phyloP scores from a whole-genome alignment of 2,797 vertebrate species.

The Siniperca scherzeri region DNA sequence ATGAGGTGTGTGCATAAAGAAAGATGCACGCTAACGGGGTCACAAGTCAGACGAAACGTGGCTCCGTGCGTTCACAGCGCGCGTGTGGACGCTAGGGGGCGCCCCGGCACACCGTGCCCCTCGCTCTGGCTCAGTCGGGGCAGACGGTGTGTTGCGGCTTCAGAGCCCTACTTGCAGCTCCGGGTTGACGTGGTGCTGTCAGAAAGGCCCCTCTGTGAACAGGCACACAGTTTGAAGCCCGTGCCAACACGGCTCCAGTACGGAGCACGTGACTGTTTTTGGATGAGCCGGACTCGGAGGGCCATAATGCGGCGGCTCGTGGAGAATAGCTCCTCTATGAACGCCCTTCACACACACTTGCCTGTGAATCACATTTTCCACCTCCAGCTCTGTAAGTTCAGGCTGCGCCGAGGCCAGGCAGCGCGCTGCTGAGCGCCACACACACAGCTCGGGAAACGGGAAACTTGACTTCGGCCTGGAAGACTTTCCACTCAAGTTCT shows the following conservation, averaged over 20 bases:
- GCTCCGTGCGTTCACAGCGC: no score
- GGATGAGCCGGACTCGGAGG: no score
- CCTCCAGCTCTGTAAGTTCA: slow-evolving; percentile 55
- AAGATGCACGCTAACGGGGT: no score
- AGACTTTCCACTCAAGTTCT: no score
- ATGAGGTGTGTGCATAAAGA: no score
- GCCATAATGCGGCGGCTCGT: background rate
- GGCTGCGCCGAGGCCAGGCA: background rate
- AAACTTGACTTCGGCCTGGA: no score
- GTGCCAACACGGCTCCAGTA: background rate
- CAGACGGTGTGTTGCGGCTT: background rate
- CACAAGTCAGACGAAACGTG: no score
- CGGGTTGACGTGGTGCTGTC: background rate
- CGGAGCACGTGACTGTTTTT: no score
- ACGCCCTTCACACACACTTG: slow-evolving; percentile 63
- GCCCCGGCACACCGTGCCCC: background rate
- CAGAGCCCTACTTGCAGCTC: background rate
- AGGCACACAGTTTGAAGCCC: background rate
- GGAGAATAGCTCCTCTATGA: slow-evolving; percentile 74
- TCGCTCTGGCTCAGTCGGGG: background rate
- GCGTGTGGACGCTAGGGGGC: slow-evolving; percentile 32
- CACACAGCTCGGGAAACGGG: no score
- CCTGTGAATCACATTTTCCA: slow-evolving; percentile 87
- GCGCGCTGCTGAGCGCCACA: no score
- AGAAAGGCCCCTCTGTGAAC: background rate